Conservation (phyloP, 2,797 vertebrate species). For the Carapus acus region DNA sequence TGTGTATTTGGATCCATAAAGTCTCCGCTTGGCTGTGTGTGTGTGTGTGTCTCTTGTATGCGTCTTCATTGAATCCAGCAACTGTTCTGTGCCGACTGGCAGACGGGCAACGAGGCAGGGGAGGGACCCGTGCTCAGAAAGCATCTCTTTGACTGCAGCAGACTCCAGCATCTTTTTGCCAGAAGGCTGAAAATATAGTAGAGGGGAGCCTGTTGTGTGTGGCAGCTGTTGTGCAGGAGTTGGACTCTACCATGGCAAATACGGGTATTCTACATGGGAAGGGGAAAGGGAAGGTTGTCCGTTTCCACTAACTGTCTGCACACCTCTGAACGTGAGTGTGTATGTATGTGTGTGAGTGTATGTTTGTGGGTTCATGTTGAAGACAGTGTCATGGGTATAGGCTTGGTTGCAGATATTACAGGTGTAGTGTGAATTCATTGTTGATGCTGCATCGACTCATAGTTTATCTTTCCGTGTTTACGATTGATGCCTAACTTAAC, state of each 20-base stretch:
- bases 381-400: slow-evolving; percentile 23
- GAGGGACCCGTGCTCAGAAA: slow-evolving; percentile 58
- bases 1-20: slow-evolving; percentile 35
- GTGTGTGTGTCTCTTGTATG: slow-evolving; percentile 38
- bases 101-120: slow-evolving; percentile 43
- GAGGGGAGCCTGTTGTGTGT: slow-evolving; percentile 67
- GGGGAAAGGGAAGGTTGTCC: slow-evolving; percentile 34
- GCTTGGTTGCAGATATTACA: slow-evolving; percentile 22
- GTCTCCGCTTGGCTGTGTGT: slow-evolving; percentile 6
- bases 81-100: slow-evolving; percentile 64
- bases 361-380: too few relatives aligned
- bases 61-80: slow-evolving; percentile 60
- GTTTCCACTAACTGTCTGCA: slow-evolving; percentile 38
- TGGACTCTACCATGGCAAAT: slow-evolving; percentile 31
- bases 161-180: slow-evolving; percentile 43
- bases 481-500: neutral
- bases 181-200: slow-evolving; percentile 64
- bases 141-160: slow-evolving; percentile 66
- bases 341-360: slow-evolving; percentile 8
- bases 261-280: slow-evolving; percentile 16
- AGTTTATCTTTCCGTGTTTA: too few relatives aligned
- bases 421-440: too few relatives aligned
- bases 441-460: too few relatives aligned
- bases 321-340: slow-evolving; percentile 37
- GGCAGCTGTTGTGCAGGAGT: slow-evolving; percentile 46